These are phyloP conservation scores for rat (Rattus norvegicus) DNA, from an alignment of 2,113 vertebrate genomes.

Conservation along the genomic window GRCr8 NC_086022.1:162373001-162373500, in stretches of 20 bases:
- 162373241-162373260: neutral
- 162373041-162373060: neutral
- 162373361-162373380: neutral
- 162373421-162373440: neutral
- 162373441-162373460: neutral
- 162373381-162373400: neutral
- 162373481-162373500: neutral
- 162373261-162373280: neutral
- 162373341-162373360: neutral
- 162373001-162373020: neutral
- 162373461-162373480: neutral
- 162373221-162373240: neutral
- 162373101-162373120: neutral
- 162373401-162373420: neutral
- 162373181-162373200: neutral
- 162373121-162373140: neutral
- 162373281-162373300: neutral
- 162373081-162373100: too few relatives aligned
- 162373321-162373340: neutral
- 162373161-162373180: neutral
- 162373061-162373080: neutral
- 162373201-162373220: neutral
- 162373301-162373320: neutral
- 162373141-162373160: neutral
- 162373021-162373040: neutral